Evolutionary conservation across 92 coral and sea anemone genomes (phyloP).

Genomic region (Blastomussa wellsi): DNA sequence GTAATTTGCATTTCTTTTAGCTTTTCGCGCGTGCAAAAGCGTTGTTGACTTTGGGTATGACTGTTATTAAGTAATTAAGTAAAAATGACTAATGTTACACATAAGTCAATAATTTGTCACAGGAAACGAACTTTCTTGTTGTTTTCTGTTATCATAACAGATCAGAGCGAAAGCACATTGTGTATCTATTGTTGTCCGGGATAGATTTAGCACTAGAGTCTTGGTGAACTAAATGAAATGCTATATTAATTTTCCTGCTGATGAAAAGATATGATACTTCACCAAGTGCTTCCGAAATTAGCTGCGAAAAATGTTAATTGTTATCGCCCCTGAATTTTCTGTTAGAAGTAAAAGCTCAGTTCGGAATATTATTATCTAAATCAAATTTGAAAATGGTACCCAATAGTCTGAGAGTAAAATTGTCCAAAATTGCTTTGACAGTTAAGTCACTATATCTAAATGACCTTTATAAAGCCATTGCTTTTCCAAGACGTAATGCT

Average conservation of each 20-base stretch:
- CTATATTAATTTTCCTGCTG: conserved; percentile 25
- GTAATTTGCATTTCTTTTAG: conserved; percentile 2
- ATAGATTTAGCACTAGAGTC: not conserved
- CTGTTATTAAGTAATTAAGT: conserved; percentile 14
- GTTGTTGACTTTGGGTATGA: conserved; percentile 3
- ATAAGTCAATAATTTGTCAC: conserved; percentile 5
- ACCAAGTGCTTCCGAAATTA: conserved; percentile 35
- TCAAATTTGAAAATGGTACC: conserved; percentile 9
- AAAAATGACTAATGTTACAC: conserved; percentile 13
- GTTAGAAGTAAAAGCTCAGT: not conserved
- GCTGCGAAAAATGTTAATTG: conserved; percentile 25
- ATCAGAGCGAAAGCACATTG: conserved; percentile 9
- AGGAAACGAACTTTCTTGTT: conserved; percentile 10
- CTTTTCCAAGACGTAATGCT: conserved; percentile 7
- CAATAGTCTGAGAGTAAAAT: not conserved
- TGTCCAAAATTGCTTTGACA: not conserved
- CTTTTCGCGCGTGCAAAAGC: conserved; percentile 11
- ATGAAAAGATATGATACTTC: conserved; percentile 39
- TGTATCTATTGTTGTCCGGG: conserved; percentile 1
- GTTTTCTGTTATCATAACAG: not conserved
- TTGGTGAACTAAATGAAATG: not conserved
- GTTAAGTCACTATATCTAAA: not conserved
- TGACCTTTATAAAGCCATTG: conserved; percentile 16
- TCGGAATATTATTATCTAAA: conserved; percentile 3
- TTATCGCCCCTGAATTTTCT: not conserved